Conservation (phyloP, 2,797 vertebrate genomes). For the Rhinatrema bivittatum region DNA sequence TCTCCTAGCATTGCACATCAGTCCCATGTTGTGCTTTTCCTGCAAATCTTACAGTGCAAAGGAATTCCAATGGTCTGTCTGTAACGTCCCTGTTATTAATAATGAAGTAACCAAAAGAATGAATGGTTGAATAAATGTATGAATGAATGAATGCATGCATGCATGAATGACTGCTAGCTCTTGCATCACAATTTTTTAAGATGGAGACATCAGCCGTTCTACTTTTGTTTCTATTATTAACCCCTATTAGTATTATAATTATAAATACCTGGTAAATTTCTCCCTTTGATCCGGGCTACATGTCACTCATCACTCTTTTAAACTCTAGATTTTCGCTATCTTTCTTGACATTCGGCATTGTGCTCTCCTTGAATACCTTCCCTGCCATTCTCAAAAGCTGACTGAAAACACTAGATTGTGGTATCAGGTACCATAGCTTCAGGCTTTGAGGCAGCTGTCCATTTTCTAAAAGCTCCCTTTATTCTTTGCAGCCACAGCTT, state of each 20-base stretch:
- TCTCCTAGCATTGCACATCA: constrained; percentile 13
- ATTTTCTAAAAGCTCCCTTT: constrained; percentile 58
- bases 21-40: constrained; percentile 20
- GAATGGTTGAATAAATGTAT: constrained; percentile 5
- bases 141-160: constrained; percentile 3
- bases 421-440: constrained; percentile 62
- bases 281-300: constrained; percentile 57
- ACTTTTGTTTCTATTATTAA: constrained; percentile 47
- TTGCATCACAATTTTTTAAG: constrained; percentile 7
- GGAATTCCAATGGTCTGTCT: constrained; percentile 8
- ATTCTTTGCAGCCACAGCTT: constrained; percentile 48
- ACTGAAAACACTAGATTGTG: constrained; percentile 37
- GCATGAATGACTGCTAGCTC: constrained; percentile 12
- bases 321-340: constrained; percentile 47
- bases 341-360: constrained; percentile 59
- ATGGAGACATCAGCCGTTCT: constrained; percentile 10
- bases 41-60: constrained; percentile 12
- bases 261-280: constrained; percentile 54
- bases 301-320: constrained; percentile 64
- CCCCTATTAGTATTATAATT: constrained; percentile 53
- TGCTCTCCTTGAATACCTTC: constrained; percentile 51
- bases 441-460: constrained; percentile 52
- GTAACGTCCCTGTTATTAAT: constrained; percentile 8
- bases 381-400: constrained; percentile 53
- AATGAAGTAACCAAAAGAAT: constrained; percentile 6